Conservation (phyloP, 1,140 invertebrate species). For the Battus philenor region DNA sequence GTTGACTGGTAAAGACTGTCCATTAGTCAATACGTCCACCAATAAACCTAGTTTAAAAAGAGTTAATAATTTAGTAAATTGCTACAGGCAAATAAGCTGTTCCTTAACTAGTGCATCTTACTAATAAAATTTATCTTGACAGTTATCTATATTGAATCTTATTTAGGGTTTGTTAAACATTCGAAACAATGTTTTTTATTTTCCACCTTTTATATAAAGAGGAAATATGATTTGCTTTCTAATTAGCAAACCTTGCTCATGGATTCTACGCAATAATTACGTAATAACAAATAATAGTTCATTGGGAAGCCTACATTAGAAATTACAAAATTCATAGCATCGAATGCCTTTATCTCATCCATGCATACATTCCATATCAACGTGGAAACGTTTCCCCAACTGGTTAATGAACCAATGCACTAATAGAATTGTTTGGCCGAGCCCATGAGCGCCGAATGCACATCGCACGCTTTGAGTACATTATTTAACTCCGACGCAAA, state of each 20-base stretch:
- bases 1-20: too few relatives aligned
- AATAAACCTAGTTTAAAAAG: too few relatives aligned
- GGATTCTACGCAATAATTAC: conserved; percentile 1
- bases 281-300: conserved; percentile 1
- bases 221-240: too few relatives aligned
- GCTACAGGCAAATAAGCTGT: too few relatives aligned
- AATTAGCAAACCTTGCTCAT: conserved; percentile 7
- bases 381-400: conserved; percentile 8
- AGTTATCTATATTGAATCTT: too few relatives aligned
- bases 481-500: conserved; percentile 1
- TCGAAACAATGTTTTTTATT: too few relatives aligned
- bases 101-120: too few relatives aligned
- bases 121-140: too few relatives aligned
- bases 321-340: conserved; percentile 9
- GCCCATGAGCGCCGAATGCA: neutral
- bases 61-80: too few relatives aligned
- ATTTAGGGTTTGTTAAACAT: too few relatives aligned
- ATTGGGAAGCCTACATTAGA: conserved; percentile 1
- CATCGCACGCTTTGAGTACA: neutral
- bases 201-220: too few relatives aligned
- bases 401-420: conserved; percentile 13
- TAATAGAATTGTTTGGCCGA: conserved; percentile 13
- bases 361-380: conserved; percentile 10
- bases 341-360: conserved; percentile 8
- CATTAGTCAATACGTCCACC: too few relatives aligned